Evolutionary conservation across 2,113 vertebrate species (phyloP).

Genomic region (Lophius piscatorius): DNA sequence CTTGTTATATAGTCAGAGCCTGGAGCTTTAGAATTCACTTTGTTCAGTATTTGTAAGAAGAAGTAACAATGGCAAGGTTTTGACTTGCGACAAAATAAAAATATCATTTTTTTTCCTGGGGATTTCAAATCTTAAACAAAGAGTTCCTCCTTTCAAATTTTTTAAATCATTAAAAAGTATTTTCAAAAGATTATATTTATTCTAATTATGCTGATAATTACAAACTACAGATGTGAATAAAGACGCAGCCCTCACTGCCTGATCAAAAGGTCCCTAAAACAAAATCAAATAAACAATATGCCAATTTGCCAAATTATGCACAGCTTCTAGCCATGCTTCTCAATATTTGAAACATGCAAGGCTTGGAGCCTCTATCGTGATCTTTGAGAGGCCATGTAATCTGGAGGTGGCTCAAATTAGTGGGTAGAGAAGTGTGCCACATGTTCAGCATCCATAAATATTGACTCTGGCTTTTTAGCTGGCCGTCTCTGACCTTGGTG

Average conservation of each 20-base stretch:
- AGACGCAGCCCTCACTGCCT: conserved; percentile 22
- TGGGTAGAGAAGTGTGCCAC: conserved; percentile 89
- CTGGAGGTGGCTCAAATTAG: conserved; percentile 85
- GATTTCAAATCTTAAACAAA: background rate
- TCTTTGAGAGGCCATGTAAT: conserved; percentile 82
- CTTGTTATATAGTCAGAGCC: conserved; percentile 2
- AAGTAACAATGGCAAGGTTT: background rate
- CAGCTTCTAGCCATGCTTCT: conserved; percentile 45
- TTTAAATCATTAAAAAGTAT: conserved; percentile 4
- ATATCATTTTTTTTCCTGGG: too few relatives aligned
- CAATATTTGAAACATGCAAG: conserved; percentile 61
- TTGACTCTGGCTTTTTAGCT: conserved; percentile 90
- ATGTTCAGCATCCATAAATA: conserved; percentile 92
- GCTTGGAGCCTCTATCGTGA: conserved; percentile 70
- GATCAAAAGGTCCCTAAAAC: conserved; percentile 61
- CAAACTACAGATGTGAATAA: conserved; percentile 24
- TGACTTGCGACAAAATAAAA: conserved; percentile 1
- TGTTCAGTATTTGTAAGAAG: conserved; percentile 5
- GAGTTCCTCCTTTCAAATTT: background rate
- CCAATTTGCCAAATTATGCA: conserved; percentile 64
- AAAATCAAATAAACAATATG: conserved; percentile 66
- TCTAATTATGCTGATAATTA: conserved; percentile 34
- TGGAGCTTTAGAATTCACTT: background rate
- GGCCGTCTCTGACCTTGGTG: conserved; percentile 88
- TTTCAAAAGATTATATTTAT: conserved; percentile 32